Evolutionary conservation across 2,113 vertebrate genomes (phyloP).

Genomic region (Ciconia stormi): DNA sequence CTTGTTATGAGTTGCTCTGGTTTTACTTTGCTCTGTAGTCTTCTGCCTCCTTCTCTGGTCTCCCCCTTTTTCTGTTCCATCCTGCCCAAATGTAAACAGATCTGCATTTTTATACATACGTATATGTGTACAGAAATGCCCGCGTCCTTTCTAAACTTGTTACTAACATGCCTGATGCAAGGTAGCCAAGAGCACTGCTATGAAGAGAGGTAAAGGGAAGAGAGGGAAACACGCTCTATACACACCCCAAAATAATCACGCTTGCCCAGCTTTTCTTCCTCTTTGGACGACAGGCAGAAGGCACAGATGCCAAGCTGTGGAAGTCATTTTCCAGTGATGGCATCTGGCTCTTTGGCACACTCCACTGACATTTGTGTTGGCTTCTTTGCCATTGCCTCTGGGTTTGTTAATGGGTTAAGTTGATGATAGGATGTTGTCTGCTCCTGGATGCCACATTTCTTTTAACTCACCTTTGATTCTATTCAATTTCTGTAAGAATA

Average conservation of each 20-base stretch:
- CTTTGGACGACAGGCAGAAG: neutral
- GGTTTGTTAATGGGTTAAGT: neutral
- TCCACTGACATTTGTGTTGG: conserved; percentile 15
- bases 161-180: neutral
- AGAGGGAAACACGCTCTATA: neutral
- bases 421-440: neutral
- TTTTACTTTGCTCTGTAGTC: neutral
- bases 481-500: neutral
- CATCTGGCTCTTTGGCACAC: conserved; percentile 32
- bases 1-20: neutral
- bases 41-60: neutral
- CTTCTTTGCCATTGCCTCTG: neutral
- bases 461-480: neutral
- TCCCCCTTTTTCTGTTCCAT: neutral
- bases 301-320: conserved; percentile 15
- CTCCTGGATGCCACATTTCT: neutral
- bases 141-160: neutral
- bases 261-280: neutral
- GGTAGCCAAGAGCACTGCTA: neutral
- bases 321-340: conserved; percentile 19
- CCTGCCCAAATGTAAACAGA: neutral
- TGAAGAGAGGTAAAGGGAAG: neutral
- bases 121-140: neutral
- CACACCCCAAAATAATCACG: neutral
- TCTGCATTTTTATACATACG: rapidly evolving